Evolutionary conservation across 2,113 vertebrate species (phyloP).

Genomic region (Oncorhynchus keta): DNA sequence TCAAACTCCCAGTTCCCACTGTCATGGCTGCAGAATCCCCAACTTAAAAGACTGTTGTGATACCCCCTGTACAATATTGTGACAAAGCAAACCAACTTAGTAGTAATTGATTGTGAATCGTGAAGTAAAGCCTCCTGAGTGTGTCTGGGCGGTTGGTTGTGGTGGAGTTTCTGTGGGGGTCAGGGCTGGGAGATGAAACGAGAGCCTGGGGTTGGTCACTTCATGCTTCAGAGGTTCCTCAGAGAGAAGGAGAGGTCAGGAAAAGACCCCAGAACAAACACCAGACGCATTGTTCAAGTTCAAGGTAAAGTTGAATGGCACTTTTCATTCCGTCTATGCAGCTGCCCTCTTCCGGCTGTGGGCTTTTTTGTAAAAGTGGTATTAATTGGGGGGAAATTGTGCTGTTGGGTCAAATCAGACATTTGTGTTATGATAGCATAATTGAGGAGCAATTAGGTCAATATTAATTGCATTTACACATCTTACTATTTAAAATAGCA

Average conservation of each 20-base stretch:
- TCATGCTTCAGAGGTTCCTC: slow-evolving; percentile 33
- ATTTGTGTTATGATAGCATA: slow-evolving; percentile 45
- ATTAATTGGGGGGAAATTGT: slow-evolving; percentile 43
- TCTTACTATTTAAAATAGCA: slow-evolving; percentile 26
- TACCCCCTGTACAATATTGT: no score
- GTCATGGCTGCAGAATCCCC: no score
- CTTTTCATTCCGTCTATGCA: slow-evolving; percentile 55
- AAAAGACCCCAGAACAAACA: slow-evolving; percentile 70
- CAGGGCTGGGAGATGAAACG: slow-evolving; percentile 70
- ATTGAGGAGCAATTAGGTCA: slow-evolving; percentile 56
- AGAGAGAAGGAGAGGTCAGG: slow-evolving; percentile 67
- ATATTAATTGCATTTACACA: slow-evolving; percentile 51
- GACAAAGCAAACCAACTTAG: no score
- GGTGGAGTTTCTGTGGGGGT: slow-evolving; percentile 24
- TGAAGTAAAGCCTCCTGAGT: no score
- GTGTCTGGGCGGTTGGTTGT: slow-evolving; percentile 22
- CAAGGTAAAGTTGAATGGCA: slow-evolving; percentile 68
- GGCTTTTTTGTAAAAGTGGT: slow-evolving; percentile 40
- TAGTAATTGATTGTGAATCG: no score
- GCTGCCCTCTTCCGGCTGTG: slow-evolving; percentile 37
- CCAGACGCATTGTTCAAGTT: slow-evolving; percentile 74
- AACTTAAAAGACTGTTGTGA: no score
- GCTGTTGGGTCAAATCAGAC: slow-evolving; percentile 39
- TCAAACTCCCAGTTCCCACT: no score
- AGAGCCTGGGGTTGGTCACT: slow-evolving; percentile 43